Percentiles rank a stretch among this genome's conserved stretches.
These are phyloP conservation scores for Eueremaeus valkanovi DNA, from an alignment of 2,888 invertebrate species.

Conservation along the genomic window DNA sequence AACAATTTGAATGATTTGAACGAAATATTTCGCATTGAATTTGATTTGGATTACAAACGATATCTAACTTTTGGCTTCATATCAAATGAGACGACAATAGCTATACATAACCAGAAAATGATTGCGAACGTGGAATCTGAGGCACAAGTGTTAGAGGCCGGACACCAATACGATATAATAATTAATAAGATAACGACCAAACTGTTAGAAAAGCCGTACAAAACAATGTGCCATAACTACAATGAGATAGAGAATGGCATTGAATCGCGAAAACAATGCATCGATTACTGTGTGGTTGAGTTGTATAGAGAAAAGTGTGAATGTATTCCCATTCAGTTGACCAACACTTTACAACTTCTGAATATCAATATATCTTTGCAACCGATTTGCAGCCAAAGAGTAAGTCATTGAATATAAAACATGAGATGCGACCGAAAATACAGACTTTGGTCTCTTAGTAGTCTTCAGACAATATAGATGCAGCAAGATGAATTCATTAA, in stretches of 20 bases:
- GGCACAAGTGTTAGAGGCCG: not conserved
- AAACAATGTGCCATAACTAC: not conserved
- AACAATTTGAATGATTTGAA: not conserved
- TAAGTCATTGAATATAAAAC: not conserved
- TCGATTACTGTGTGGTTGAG: slow-evolving; percentile 6
- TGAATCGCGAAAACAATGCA: not conserved
- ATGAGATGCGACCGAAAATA: too few relatives aligned
- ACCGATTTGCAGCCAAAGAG: not conserved
- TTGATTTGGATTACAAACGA: not conserved
- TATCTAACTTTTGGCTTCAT: not conserved
- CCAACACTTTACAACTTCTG: not conserved
- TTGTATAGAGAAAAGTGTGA: not conserved
- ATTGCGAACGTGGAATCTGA: not conserved
- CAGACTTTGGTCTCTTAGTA: too few relatives aligned
- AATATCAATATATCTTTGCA: not conserved
- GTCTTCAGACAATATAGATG: too few relatives aligned
- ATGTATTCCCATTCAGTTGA: not conserved
- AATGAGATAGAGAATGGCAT: not conserved
- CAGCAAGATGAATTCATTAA: too few relatives aligned
- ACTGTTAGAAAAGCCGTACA: not conserved
- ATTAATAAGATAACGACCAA: not conserved
- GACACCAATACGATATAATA: not conserved
- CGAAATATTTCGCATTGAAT: not conserved
- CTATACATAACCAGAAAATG: not conserved
- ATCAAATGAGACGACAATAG: not conserved